Evolutionary conservation across 2,113 vertebrate species (phyloP).

Genomic region (Tyto alba): DNA sequence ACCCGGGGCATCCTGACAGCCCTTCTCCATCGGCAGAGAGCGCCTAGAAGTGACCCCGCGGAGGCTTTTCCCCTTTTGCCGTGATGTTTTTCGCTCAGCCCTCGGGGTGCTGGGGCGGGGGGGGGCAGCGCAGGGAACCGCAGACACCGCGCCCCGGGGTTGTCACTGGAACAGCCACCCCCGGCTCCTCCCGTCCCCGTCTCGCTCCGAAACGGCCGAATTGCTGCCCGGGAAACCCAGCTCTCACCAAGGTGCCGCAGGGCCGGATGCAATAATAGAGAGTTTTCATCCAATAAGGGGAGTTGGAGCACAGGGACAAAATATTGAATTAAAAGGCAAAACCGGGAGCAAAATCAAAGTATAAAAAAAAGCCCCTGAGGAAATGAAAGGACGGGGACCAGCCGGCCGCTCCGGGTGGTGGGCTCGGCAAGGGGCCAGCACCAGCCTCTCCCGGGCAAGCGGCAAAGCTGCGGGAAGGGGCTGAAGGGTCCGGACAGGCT

Average conservation of each 20-base stretch:
- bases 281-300: conserved; percentile 52
- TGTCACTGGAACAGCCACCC: not conserved
- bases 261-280: conserved; percentile 50
- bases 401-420: too few relatives aligned
- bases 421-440: too few relatives aligned
- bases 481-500: not conserved
- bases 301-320: conserved; percentile 50
- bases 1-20: not conserved
- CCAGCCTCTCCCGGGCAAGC: not conserved
- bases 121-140: not conserved
- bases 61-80: not conserved
- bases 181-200: not conserved
- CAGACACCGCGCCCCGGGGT: not conserved
- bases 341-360: not conserved
- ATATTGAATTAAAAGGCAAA: conserved; percentile 65
- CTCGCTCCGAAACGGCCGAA: too few relatives aligned
- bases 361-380: not conserved
- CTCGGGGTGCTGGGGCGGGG: not conserved
- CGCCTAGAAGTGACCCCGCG: not conserved
- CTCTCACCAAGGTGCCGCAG: conserved; percentile 22
- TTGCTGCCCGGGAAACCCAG: conserved; percentile 6
- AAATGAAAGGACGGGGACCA: not conserved
- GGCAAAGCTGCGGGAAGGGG: not conserved
- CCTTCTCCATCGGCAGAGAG: not conserved
- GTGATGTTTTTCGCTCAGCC: not conserved